Conservation (phyloP, 2,113 vertebrate genomes). For the Gymnogyps californianus region DNA sequence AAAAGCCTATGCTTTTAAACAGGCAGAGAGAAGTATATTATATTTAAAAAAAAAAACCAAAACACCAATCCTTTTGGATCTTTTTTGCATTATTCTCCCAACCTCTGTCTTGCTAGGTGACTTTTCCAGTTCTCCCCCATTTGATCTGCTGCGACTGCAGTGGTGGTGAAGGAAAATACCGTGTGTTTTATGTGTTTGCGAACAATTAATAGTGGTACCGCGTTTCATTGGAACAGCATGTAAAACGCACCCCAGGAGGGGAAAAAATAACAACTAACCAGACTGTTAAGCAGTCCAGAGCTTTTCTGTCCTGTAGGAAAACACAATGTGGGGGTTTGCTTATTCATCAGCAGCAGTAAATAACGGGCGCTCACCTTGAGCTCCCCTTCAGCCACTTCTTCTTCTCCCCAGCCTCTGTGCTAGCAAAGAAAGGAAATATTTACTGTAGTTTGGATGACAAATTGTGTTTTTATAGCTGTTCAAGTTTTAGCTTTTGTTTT, state of each 20-base stretch:
- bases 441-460: not conserved
- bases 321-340: not conserved
- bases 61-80: not conserved
- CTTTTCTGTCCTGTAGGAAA: constrained; percentile 26
- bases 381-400: constrained; percentile 35
- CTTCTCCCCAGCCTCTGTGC: not conserved
- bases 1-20: not conserved
- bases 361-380: constrained; percentile 26
- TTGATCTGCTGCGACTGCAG: not conserved
- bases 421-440: not conserved
- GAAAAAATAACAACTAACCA: not conserved
- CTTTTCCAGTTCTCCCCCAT: not conserved
- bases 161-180: not conserved
- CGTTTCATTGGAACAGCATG: not conserved
- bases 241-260: constrained; percentile 22
- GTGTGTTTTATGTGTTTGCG: not conserved
- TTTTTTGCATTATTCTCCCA: not conserved
- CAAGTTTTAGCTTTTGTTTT: constrained; percentile 2
- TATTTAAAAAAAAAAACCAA: not conserved
- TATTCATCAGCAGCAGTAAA: constrained; percentile 19
- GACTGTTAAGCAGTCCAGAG: not conserved
- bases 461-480: not conserved
- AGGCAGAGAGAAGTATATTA: not conserved
- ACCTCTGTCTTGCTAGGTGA: not conserved
- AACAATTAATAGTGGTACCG: not conserved